Evolutionary conservation across 2,888 invertebrate species (phyloP).

Genomic region (Lasioglossum lativentre): DNA sequence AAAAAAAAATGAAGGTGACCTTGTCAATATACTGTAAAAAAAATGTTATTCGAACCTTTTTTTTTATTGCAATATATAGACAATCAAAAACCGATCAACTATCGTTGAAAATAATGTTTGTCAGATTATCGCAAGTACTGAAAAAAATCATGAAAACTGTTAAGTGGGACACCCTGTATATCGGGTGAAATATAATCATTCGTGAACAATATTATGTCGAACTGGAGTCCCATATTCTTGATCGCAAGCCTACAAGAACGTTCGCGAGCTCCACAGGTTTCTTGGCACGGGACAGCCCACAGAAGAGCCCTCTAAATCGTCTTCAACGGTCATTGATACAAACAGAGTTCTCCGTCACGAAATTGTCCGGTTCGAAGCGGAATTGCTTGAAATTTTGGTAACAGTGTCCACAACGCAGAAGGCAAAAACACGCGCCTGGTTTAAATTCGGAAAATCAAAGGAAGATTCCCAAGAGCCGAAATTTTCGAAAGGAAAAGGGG

Average conservation of each 20-base stretch:
- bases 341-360: background rate
- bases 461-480: background rate
- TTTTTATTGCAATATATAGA: too few species aligned
- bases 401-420: background rate
- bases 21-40: too few species aligned
- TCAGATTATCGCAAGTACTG: too few species aligned
- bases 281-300: conserved; percentile 6
- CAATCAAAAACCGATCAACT: too few species aligned
- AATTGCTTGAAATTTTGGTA: background rate
- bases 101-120: too few species aligned
- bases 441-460: background rate
- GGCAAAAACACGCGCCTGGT: background rate
- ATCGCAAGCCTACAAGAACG: background rate
- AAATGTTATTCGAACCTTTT: too few species aligned
- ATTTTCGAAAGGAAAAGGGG: background rate
- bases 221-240: background rate
- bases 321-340: background rate
- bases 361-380: background rate
- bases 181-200: background rate
- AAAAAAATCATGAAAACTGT: too few species aligned
- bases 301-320: background rate
- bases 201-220: background rate
- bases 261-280: conserved; percentile 14
- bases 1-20: too few species aligned
- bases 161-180: too few species aligned